phyloP scores from a whole-genome alignment of 2,888 invertebrate genomes.

The Netelia melanura region DNA sequence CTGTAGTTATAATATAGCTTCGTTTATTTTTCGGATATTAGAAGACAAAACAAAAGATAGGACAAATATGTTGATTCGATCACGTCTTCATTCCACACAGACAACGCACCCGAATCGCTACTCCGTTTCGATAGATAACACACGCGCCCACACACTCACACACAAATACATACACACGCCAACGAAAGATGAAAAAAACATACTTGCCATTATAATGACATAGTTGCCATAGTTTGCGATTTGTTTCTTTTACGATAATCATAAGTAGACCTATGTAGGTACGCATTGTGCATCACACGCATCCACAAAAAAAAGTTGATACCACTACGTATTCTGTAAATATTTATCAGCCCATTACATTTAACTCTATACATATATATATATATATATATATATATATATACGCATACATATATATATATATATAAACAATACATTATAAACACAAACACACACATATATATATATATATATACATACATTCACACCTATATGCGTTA shows the following conservation, averaged over 20 bases:
- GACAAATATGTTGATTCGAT: slow-evolving; percentile 38
- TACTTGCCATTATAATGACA: slow-evolving; percentile 83
- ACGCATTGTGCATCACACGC: slow-evolving; percentile 72
- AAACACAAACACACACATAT: slow-evolving; percentile 36
- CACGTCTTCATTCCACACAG: slow-evolving; percentile 68
- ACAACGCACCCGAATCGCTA: slow-evolving; percentile 54
- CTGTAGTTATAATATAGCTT: slow-evolving; percentile 34
- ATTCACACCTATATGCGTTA: slow-evolving; percentile 46
- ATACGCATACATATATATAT: background rate
- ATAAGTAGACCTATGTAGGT: slow-evolving; percentile 66
- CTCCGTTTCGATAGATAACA: slow-evolving; percentile 36
- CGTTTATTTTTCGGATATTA: slow-evolving; percentile 51
- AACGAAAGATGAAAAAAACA: slow-evolving; percentile 67
- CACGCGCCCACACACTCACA: too few relatives aligned
- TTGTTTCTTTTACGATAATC: slow-evolving; percentile 62
- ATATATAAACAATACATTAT: slow-evolving; percentile 34
- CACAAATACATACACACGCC: too few relatives aligned
- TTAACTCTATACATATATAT: slow-evolving; percentile 75
- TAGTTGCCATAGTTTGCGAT: slow-evolving; percentile 81
- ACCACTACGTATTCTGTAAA: slow-evolving; percentile 83
- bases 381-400: slow-evolving; percentile 68
- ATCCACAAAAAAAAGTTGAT: slow-evolving; percentile 75
- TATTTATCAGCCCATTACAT: slow-evolving; percentile 79
- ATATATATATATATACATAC: slow-evolving; percentile 41
- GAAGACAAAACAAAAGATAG: slow-evolving; percentile 17